Base-by-base conservation (phyloP, 2,797 vertebrate species). In the Merluccius polli region DNA sequence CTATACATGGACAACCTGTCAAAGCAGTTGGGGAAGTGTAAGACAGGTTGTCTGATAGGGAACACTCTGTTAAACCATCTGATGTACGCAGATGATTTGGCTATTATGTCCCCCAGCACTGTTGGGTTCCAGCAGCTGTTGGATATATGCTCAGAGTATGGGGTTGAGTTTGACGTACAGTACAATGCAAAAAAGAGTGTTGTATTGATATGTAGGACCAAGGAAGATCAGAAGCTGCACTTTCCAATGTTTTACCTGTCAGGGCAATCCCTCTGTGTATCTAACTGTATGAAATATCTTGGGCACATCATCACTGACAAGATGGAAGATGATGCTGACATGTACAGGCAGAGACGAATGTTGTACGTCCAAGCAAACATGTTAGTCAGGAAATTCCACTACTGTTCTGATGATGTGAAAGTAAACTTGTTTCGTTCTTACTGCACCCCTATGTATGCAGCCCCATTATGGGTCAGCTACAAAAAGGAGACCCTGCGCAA, bases 1-100 rank as follows among this genome's bases (percentile, higher is more conserved):
- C n/a, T 80, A 13, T 74, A 80, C 30, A 73, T 68, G 18, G 44
- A 80, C 71, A 21, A 76, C 67, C 29, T 77, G 44, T 48, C 65
- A 11, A 31, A 70, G 38, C 16, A 71, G 29, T 18, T 77, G 38
- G 73, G 33, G 33, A 35, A 35, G 33, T 35, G 33, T 35, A 35
- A 35, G 33, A 35, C 33, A 35, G 33, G 33, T 35, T 35, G 33
- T 59, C 15, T 59, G 48, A 59, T 31, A 11, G 69, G 69, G 3
- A 70, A 70, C 30, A 70, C 69, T 8, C 4, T 70, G 11, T 13
- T 70, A n/a, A 70, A 70, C 31, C 7, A 70, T 33, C 13, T 70
- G 1, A 70, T 70, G 48, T 59, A 59, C 21, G 48, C 63, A n/a
- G 63, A 67, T 27, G 63, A 67, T 27, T 67, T 67, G 63, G 63